These are phyloP conservation scores for Phalacrocorax brasilianus DNA, from an alignment of 2,113 vertebrate species.

Conservation along the genomic window DNA sequence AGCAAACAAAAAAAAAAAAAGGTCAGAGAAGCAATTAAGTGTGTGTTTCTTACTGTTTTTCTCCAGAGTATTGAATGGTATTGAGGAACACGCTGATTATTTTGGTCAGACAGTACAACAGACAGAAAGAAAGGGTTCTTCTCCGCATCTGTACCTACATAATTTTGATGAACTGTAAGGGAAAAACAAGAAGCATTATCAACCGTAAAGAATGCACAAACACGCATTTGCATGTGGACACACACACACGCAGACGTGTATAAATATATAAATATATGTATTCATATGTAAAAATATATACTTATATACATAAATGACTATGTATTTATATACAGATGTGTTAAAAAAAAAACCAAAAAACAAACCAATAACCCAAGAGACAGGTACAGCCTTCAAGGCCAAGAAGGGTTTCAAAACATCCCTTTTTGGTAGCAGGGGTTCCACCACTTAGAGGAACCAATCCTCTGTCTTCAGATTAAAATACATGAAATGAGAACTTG, in stretches of 20 bases:
- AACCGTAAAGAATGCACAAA: background rate
- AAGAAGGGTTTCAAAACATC: background rate
- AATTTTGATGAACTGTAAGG: conserved; percentile 93
- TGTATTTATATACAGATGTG: background rate
- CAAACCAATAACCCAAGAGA: background rate
- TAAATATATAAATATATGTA: background rate
- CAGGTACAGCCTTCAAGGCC: background rate
- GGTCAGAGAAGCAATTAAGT: background rate
- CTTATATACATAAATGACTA: background rate
- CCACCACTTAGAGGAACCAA: background rate
- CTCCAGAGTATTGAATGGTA: conserved; percentile 97
- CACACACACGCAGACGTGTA: rapidly evolving
- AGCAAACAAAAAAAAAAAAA: background rate
- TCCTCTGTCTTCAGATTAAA: background rate
- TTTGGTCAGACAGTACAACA: conserved; percentile 96
- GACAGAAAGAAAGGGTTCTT: conserved; percentile 97
- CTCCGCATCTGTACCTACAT: conserved; percentile 91
- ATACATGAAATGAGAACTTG: background rate
- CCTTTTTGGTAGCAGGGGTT: background rate
- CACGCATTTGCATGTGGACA: rapidly evolving
- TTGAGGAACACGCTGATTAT: conserved; percentile 94
- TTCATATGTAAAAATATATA: background rate
- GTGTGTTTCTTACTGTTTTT: conserved; percentile 84
- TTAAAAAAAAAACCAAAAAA: background rate
- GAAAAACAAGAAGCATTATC: background rate